These are phyloP conservation scores for Lichenostomus cassidix DNA, from an alignment of 2,113 vertebrate genomes.

Conservation along the genomic window DNA sequence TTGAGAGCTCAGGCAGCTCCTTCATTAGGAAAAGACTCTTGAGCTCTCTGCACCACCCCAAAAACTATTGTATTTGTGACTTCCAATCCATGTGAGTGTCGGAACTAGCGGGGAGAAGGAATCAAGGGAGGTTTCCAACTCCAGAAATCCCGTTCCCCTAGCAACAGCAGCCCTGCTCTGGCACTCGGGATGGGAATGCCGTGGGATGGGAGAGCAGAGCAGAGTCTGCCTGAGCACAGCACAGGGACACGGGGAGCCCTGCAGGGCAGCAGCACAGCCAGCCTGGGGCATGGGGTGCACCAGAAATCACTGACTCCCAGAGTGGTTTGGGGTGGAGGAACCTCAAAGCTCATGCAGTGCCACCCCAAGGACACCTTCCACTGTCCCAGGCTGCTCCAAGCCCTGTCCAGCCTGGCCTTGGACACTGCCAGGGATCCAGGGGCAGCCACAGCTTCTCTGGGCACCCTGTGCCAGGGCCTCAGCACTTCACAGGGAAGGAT, in stretches of 20 bases:
- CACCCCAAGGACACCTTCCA: not conserved
- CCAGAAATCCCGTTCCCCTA: conserved; percentile 6
- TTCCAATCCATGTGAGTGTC: not conserved
- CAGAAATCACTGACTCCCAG: not conserved
- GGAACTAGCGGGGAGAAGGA: not conserved
- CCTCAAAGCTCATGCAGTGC: rapidly evolving
- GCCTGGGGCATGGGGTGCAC: rapidly evolving
- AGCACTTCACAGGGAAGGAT: not conserved
- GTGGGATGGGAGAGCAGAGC: not conserved
- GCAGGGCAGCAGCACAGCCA: rapidly evolving
- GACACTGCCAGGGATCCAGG: not conserved
- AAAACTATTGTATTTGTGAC: not conserved
- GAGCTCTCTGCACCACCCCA: not conserved
- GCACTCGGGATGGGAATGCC: not conserved
- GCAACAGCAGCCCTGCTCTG: conserved; percentile 6
- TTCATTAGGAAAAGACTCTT: not conserved
- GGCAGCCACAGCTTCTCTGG: not conserved
- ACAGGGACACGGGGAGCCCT: not conserved
- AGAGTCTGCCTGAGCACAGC: not conserved
- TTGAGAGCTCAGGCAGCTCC: not conserved
- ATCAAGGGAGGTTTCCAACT: not conserved
- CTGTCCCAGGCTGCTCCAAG: rapidly evolving
- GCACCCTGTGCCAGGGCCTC: not conserved
- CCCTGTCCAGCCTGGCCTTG: not conserved
- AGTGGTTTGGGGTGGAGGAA: not conserved